Evolutionary conservation across 2,888 invertebrate genomes (phyloP), one percentile per base, ranked within the genome.

Genomic region (Lycaena phlaeas): DNA sequence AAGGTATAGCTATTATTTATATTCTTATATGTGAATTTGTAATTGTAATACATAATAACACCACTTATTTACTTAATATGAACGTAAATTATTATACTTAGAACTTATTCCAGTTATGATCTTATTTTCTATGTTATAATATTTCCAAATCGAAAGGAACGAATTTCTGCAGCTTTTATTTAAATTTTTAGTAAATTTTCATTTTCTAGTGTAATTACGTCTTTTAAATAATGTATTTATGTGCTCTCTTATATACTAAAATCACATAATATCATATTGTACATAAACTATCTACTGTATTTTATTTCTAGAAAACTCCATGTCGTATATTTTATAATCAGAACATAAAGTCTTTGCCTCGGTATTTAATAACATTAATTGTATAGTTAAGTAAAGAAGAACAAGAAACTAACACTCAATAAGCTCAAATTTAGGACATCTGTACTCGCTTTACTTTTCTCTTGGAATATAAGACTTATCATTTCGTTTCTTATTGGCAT

Each of bases 401-500:
- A 81, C 44, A 61, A 58, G 51, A 74, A 68, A 57, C 61, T 68
- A 43, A 62, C 48, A 61, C 63, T 59, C 65, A 68, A 75, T 64
- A 73, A 37, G 29, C 43, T 38, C n/a, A 45, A 40, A 45, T 67
- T 48, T 38, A 61, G 49, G 27, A 38, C 30, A 4, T 14, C 27
- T 11, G 53, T 56, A 44, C 51, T 52, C 48, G 62, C 67, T 25
- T 64, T 59, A 53, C 68, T 79, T 44, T 64, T 62, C 49, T 73
- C 81, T 37, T 73, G 71, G 58, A 71, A 78, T 56, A 79, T 65
- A 53, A 66, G 81, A 10, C 73, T 79, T 58, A 82, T 82, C 81
- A 82, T 84, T 61, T 82, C 81, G 52, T 82, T 82, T 51, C 79
- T 82, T 27, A 82, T 61, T 36, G 82, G 82, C 54, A 78, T 76